A percentile compares a stretch with the other conserved stretches of the same genome.
phyloP scores from a whole-genome alignment of 2,113 vertebrate species.

The Spilogale gracilis region DNA sequence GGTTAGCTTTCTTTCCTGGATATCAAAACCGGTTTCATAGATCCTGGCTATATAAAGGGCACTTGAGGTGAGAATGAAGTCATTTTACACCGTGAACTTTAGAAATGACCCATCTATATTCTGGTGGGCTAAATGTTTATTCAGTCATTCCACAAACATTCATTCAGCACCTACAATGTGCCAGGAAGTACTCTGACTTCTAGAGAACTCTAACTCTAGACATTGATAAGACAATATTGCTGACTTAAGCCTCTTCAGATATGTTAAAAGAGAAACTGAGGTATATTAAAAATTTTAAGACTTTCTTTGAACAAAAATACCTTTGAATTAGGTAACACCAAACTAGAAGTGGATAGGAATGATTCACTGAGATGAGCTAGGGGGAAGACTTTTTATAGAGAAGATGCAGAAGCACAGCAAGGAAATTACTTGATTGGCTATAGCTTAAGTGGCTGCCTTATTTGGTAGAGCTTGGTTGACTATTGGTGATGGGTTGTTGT shows the following conservation, averaged over 20 bases:
- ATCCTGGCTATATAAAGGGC: background rate
- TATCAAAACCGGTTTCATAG: background rate
- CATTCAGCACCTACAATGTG: background rate
- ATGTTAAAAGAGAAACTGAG: background rate
- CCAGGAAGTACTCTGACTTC: background rate
- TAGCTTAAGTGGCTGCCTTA: background rate
- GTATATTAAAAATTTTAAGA: background rate
- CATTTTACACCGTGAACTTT: background rate
- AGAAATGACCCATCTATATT: background rate
- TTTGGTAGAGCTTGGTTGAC: background rate
- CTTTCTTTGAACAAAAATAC: background rate
- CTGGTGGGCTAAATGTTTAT: background rate
- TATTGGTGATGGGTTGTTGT: background rate
- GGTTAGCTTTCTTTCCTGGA: background rate
- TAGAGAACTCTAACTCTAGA: background rate
- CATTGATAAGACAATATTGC: background rate
- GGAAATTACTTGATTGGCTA: background rate
- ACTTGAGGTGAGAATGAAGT: background rate
- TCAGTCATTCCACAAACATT: background rate
- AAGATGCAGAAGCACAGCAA: background rate
- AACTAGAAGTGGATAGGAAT: background rate
- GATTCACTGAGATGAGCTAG: background rate
- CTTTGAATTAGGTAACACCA: background rate
- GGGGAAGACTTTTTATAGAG: background rate
- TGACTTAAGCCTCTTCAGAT: background rate